Evolutionary conservation across 2,888 invertebrate species (phyloP), one percentile per base, ranked within the genome.

Genomic region (Limnephilus rhombicus): DNA sequence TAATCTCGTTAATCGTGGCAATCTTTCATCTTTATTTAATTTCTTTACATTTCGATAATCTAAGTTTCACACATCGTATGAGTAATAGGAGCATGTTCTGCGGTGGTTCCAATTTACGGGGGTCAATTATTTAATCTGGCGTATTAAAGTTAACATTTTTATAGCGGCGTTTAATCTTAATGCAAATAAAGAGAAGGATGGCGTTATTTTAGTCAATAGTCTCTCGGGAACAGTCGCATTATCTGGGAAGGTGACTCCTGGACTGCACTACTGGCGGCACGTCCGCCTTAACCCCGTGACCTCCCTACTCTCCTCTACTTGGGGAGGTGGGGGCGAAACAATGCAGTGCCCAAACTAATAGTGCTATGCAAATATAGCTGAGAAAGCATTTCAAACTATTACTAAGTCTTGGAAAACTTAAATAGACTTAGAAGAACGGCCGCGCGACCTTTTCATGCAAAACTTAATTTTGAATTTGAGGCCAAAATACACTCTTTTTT

Each of bases 101-200:
- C 37, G 83, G 83, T 41, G 18, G 37, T 24, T 83, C 24, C 37
- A 83, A 37, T 83, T 83, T 24, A 41, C 83, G 34, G 37, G 37
- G 83, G 83, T 83, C 37, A 83, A 83, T 83, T 37, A 83, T 24
- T 83, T 37, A 83, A 24, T 34, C 83, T 24, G 83, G 24, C 83
- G 37, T 83, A 13, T 83, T 37, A 34, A 37, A 24, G 37, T 34
- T 34, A 24, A 11, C 12, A 37, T 83, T 83, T 83, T 41, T 34
- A 34, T 37, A 34, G 34, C 37, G 37, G 15, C 37, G 15, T 34
- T 24, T 37, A 34, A 37, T 83, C 83, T 24, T 41, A 34, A 41
- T n/a, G 37, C 34, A 24, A 83, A 83, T 34, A 83, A 41, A 83
- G 37, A 18, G 37, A 34, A 83, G 83, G 83, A 83, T 34, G 83